Percentiles rank a stretch among this genome's conserved stretches.
These are phyloP conservation scores for Micrasema longulum DNA, from an alignment of 1,140 invertebrate species.

Conservation along the genomic window DNA sequence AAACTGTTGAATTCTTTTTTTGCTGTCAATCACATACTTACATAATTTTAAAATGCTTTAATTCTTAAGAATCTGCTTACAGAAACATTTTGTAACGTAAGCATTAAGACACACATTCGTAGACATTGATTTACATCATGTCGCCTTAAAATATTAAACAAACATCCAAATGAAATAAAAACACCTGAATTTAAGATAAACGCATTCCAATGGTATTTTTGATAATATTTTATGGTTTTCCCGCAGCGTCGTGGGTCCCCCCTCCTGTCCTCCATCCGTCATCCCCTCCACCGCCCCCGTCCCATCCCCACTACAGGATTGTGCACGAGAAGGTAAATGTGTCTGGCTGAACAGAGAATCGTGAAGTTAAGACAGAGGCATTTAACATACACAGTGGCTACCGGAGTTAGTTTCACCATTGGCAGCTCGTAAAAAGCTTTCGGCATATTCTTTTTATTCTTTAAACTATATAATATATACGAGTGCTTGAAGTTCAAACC, in stretches of 20 bases:
- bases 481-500: too few relatives aligned
- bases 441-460: too few relatives aligned
- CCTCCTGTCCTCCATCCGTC: not conserved
- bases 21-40: too few relatives aligned
- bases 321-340: conserved; percentile 10
- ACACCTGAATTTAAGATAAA: conserved; percentile 21
- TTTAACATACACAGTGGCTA: conserved; percentile 50
- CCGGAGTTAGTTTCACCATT: conserved; percentile 50
- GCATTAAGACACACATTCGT: too few relatives aligned
- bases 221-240: conserved; percentile 31
- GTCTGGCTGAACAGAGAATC: conserved; percentile 5
- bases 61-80: too few relatives aligned
- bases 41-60: too few relatives aligned
- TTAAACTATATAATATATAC: too few relatives aligned
- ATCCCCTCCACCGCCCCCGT: not conserved
- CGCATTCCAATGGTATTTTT: conserved; percentile 18
- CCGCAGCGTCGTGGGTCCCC: conserved; percentile 35
- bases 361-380: conserved; percentile 43
- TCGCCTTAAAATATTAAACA: too few relatives aligned
- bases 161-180: conserved; percentile 24
- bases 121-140: too few relatives aligned
- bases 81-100: too few relatives aligned
- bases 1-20: too few relatives aligned
- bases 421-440: conserved; percentile 9
- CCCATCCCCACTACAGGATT: not conserved